Percentiles rank a stretch among this genome's conserved stretches.
Evolutionary conservation across 1,140 invertebrate genomes (phyloP).

Genomic region (Hyphantria cunea): DNA sequence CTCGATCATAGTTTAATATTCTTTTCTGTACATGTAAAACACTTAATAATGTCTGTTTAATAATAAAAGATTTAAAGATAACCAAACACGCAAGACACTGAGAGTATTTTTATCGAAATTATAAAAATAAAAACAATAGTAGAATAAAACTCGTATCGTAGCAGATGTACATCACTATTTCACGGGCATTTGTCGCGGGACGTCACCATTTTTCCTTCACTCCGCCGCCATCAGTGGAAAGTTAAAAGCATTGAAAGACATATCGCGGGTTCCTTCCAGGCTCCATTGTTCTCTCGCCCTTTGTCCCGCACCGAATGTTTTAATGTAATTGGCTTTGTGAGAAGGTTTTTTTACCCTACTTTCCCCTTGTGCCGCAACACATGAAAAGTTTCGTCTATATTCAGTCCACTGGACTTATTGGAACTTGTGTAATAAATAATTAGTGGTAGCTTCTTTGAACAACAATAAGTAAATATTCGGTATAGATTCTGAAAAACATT

Average conservation of each 20-base stretch:
- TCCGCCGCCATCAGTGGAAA: slow-evolving; percentile 73
- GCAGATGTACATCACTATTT: slow-evolving; percentile 51
- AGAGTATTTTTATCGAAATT: too few relatives aligned
- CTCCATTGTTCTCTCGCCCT: slow-evolving; percentile 75
- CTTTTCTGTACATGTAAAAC: too few relatives aligned
- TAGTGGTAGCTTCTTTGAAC: slow-evolving; percentile 11
- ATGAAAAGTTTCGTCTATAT: slow-evolving; percentile 35
- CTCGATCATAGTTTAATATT: too few relatives aligned
- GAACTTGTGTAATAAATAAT: slow-evolving; percentile 20
- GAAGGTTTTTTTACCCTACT: slow-evolving; percentile 52
- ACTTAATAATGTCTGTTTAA: too few relatives aligned
- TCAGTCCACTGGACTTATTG: slow-evolving; percentile 22
- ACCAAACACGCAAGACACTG: too few relatives aligned
- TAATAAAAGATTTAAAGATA: too few relatives aligned
- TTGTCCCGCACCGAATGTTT: slow-evolving; percentile 76
- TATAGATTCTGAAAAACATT: neutral
- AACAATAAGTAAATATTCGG: neutral
- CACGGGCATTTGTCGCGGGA: slow-evolving; percentile 74
- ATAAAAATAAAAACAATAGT: neutral
- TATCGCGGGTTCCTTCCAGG: slow-evolving; percentile 73
- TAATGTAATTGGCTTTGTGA: slow-evolving; percentile 81
- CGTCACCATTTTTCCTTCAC: slow-evolving; percentile 74
- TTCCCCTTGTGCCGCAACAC: slow-evolving; percentile 30
- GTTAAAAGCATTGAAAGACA: slow-evolving; percentile 81
- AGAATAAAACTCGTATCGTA: neutral